These are phyloP conservation scores for Listronotus bonariensis DNA, from an alignment of 1,140 invertebrate genomes.

Conservation along the genomic window DNA sequence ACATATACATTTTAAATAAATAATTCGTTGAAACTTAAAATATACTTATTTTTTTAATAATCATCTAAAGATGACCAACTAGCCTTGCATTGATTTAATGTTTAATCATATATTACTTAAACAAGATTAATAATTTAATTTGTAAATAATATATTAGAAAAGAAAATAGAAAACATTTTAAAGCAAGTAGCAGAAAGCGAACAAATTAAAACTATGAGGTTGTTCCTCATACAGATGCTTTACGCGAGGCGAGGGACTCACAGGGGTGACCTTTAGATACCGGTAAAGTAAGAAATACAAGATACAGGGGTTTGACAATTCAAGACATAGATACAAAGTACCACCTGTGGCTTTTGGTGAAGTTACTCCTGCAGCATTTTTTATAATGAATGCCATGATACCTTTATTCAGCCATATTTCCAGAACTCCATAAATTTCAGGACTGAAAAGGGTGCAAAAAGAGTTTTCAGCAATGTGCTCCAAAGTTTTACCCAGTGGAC, in stretches of 20 bases:
- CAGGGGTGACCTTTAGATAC: slow-evolving; percentile 19
- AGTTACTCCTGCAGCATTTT: not conserved
- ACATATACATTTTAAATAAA: no score
- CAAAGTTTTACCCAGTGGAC: slow-evolving; percentile 51
- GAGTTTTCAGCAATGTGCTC: slow-evolving; percentile 46
- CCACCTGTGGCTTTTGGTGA: not conserved
- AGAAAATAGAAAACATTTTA: slow-evolving; percentile 9
- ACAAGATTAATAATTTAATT: no score
- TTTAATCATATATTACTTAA: no score
- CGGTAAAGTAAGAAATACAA: slow-evolving; percentile 11
- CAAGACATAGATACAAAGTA: slow-evolving; percentile 10
- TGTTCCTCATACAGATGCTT: not conserved
- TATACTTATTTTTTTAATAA: no score
- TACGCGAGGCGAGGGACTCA: slow-evolving; percentile 25
- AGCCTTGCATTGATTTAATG: no score
- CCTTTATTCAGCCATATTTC: slow-evolving; percentile 3
- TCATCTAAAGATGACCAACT: no score
- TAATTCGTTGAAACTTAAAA: no score
- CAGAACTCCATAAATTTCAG: slow-evolving; percentile 15
- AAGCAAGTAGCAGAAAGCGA: slow-evolving; percentile 3
- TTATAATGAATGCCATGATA: slow-evolving; percentile 6
- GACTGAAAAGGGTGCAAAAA: not conserved
- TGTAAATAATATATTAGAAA: not conserved
- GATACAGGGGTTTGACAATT: slow-evolving; percentile 2
- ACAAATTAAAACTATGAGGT: slow-evolving; percentile 11